Base-by-base conservation (phyloP, 2,113 vertebrate genomes). In the human (Homo sapiens) region DNA sequence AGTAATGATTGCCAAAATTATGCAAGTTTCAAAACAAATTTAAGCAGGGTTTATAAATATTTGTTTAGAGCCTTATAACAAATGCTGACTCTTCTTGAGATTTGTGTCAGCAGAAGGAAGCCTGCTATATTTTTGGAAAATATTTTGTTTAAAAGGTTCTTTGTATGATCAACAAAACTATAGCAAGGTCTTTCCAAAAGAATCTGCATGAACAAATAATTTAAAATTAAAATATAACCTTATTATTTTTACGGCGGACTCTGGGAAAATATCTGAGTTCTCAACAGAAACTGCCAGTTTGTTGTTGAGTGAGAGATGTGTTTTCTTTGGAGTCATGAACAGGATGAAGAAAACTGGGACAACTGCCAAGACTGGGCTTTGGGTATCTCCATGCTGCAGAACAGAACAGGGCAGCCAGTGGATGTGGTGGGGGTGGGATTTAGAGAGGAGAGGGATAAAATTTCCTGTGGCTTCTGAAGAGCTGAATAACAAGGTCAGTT, bases 271-370 rank as follows among this genome's bases (percentile, higher is more conserved):
- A 97, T 84, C 73, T 96, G 70, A 87, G 84, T 22, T 80, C 85
- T 92, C 70, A 88, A 87, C 50, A 81, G 92, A 97, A 97, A 94
- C 9, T 35, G 87, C 30, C 43, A 52, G 83, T 30, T 96, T 98
- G 92, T 95, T 97, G 97, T 96, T 90, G 92, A 94, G 48, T 93
- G 35, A 76, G 83, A 88, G 96, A 92, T 64, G 38, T 97, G 90
- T 93, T 97, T 95, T 96, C 75, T 94, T 97, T 96, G 90, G 83
- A 80, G 59, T 78, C 45, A 8, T 94, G 88, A 95, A 85, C 90
- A 95, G 93, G 84, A 96, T 75, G 45, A 76, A 80, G 93, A 93
- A 92, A 96, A 66, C 72, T 35, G 43, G 92, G 84, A 68, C 48
- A 40, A 18, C 17, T 35, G 92, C 90, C 97, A 96, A 82, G 57